Conservation (phyloP, 2,113 vertebrate genomes). For the Ornithorhynchus anatinus region DNA sequence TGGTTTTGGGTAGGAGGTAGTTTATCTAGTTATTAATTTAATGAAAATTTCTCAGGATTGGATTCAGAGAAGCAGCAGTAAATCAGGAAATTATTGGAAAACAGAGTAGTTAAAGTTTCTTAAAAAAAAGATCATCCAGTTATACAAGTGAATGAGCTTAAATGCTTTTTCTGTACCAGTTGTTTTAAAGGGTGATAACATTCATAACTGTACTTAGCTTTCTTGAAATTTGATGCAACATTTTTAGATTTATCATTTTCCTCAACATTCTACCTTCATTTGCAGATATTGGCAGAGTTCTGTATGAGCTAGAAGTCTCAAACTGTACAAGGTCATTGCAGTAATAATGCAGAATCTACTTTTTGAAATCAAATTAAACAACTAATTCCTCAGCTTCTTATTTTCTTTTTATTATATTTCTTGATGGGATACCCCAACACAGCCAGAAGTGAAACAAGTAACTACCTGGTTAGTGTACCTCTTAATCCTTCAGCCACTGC, state of each 20-base stretch:
- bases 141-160: too few relatives aligned
- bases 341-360: slow-evolving; percentile 27
- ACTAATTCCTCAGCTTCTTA: not conserved
- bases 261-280: not conserved
- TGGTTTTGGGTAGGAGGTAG: too few relatives aligned
- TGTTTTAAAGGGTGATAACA: not conserved
- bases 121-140: too few relatives aligned
- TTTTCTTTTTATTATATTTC: not conserved
- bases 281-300: not conserved
- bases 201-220: not conserved
- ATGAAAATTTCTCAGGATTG: too few relatives aligned
- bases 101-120: too few relatives aligned
- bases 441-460: slow-evolving; percentile 47
- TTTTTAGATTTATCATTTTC: not conserved
- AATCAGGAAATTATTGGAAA: too few relatives aligned
- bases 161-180: not conserved
- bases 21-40: too few relatives aligned
- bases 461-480: slow-evolving; percentile 48
- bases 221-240: not conserved
- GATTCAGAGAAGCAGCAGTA: too few relatives aligned
- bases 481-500: slow-evolving; percentile 48
- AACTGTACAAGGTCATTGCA: slow-evolving; percentile 23
- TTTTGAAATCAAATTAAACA: not conserved
- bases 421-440: slow-evolving; percentile 14
- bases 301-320: not conserved